These are phyloP conservation scores for Drosophila kikkawai DNA, from an alignment of 1,140 invertebrate genomes.

Conservation along the genomic window DNA sequence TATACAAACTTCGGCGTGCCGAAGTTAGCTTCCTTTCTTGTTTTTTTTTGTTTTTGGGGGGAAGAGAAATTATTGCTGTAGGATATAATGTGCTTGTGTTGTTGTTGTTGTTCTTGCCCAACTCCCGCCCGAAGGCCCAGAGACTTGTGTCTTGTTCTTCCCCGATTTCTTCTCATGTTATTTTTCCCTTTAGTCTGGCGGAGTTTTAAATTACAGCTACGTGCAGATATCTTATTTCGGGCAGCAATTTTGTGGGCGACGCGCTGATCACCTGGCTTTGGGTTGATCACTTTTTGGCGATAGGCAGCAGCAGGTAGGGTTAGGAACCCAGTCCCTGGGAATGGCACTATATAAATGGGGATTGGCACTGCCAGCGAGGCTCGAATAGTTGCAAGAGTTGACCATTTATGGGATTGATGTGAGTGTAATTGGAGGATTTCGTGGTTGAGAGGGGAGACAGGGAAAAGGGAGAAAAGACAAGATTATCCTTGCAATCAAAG, in stretches of 20 bases:
- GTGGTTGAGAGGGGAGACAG: background rate
- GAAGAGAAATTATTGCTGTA: slow-evolving; percentile 70
- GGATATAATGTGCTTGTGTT: slow-evolving; percentile 65
- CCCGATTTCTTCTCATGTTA: slow-evolving; percentile 25
- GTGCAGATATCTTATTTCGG: slow-evolving; percentile 83
- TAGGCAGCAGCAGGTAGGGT: slow-evolving; percentile 57
- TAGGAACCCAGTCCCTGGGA: slow-evolving; percentile 18
- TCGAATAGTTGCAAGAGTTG: slow-evolving; percentile 43
- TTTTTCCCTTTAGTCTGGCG: slow-evolving; percentile 40
- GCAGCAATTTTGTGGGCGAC: slow-evolving; percentile 72
- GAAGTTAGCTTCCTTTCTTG: no score
- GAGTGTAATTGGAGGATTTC: slow-evolving; percentile 51
- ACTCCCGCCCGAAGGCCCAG: slow-evolving; percentile 21
- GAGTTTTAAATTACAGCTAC: slow-evolving; percentile 81
- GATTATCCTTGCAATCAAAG: slow-evolving; percentile 45
- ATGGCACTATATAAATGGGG: slow-evolving; percentile 22
- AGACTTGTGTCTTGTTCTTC: slow-evolving; percentile 38
- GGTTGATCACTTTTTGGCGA: slow-evolving; percentile 61
- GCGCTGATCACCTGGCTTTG: slow-evolving; percentile 61
- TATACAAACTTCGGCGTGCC: no score
- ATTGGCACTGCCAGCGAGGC: slow-evolving; percentile 16
- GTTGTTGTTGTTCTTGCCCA: slow-evolving; percentile 25
- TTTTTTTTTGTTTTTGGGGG: slow-evolving; percentile 6
- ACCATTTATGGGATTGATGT: slow-evolving; percentile 57
- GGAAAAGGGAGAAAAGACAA: background rate